Evolutionary conservation across 1,140 invertebrate genomes (phyloP), one percentile per base, ranked within the genome.

Genomic region (Bombus turneri): DNA sequence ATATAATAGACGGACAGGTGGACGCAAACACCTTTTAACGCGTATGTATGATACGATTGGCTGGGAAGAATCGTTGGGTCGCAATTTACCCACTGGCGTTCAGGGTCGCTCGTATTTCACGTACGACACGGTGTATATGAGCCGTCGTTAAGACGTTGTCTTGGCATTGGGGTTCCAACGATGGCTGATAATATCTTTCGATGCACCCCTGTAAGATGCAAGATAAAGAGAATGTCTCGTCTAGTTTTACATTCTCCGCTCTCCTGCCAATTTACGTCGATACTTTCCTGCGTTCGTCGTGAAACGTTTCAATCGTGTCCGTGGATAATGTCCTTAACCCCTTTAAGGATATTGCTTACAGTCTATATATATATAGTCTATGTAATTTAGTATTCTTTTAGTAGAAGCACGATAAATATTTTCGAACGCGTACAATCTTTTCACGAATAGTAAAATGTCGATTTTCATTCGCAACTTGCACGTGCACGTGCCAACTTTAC

Each of bases 71-170:
- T 82, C 62, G 81, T 82, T 57, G 73, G 71, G 1, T 82, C 39
- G 81, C 71, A 74, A 82, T 82, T 82, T 74, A 74, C 47, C 18
- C 47, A 22, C 22, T 74, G 28, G 81, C 53, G 22, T 47, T 74
- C 81, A 82, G 81, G 81, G 81, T 82, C 71, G 71, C 53, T 82
- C 71, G 71, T 82, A 82, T 74, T 82, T 82, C 57, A 82, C 34
- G 37, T 64, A 6, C n/a, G n/a, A 22, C 39, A 62, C 59, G 59
- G 59, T n/a, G 10, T n/a, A 62, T 62, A n/a, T 62, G 28, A 12
- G 12, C 59, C 28, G 28, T 62, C 59, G 59, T 62, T 62, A 62
- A 62, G 28, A 62, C 28, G 59, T 62, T 62, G 59, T 62, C 28
- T n/a, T 62, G 59, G 59, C 59, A 62, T 13, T n/a, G 59, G 59